Evolutionary conservation across 2,113 vertebrate genomes (phyloP), one percentile per base, ranked within the genome.

Genomic region (Pelobates fuscus): DNA sequence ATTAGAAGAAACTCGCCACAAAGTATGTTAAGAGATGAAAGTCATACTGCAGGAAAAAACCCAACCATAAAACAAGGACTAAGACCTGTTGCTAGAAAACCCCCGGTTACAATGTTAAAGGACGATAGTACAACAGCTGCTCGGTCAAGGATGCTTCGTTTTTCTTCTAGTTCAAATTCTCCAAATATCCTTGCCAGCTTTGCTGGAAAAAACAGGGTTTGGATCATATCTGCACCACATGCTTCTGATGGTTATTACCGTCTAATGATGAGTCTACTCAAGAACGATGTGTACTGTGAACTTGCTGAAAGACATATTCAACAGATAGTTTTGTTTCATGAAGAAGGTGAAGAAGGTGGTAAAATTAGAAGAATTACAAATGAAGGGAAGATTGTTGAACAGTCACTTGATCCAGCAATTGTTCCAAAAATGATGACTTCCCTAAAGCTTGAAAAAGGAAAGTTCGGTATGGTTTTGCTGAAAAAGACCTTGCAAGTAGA

Each of bases 401-500:
- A 96, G 84, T 86, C 93, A 0, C 84, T 99, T 78, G 95, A 98
- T 79, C 92, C 90, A 0, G 79, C 83, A 2, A 89, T 99, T 57
- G 89, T 99, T 76, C 95, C 96, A 3, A 93, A 95, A 80, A 92
- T 99, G 60, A 95, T 97, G 93, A 94, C 88, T 84, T 94, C 98
- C 81, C 86, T 99, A 73, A 98, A 99, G 80, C 80, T 99, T 78
- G 97, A 99, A 86, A 96, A 94, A 83, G 97, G 98, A 6, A 98
- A 98, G 82, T 99, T 99, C 66, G 92, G 94, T 29, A 99, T 99
- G 97, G 95, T 97, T 78, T 89, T 99, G 26, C 80, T 99, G 82
- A 96, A 93, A 87, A 99, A 99, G 86, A 98, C 96, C 0, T 84
- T 99, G 73, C 97, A 98, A 87, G 93, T 98, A 52, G 92, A 98